phyloP scores from a whole-genome alignment of 2,113 vertebrate species.

The Cyphomyrus plagiostoma region DNA sequence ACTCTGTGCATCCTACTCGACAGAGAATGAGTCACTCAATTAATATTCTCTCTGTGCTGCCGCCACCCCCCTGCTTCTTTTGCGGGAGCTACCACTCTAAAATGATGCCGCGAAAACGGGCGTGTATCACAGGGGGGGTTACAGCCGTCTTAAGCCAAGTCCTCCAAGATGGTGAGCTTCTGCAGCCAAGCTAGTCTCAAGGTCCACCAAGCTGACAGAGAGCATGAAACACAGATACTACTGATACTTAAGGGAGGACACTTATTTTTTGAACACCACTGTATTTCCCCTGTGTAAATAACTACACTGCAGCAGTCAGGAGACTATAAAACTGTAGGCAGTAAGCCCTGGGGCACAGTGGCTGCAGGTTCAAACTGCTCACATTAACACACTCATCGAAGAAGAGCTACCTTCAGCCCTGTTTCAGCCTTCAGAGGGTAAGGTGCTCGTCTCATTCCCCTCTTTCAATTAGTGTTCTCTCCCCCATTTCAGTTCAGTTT shows the following conservation, averaged over 20 bases:
- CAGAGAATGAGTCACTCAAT: conserved; percentile 16
- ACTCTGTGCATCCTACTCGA: neutral
- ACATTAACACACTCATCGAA: neutral
- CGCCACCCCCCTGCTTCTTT: conserved; percentile 26
- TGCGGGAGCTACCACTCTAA: conserved; percentile 5
- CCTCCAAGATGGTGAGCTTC: too few relatives aligned
- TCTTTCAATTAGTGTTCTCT: neutral
- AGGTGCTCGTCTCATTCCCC: neutral
- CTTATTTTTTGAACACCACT: conserved; percentile 1
- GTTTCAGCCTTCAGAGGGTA: neutral
- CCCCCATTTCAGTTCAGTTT: neutral
- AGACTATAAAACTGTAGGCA: neutral
- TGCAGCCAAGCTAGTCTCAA: neutral
- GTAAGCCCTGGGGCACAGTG: neutral
- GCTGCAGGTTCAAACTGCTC: neutral
- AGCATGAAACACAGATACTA: neutral
- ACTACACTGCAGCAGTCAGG: neutral
- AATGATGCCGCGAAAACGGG: neutral
- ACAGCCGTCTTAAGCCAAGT: neutral
- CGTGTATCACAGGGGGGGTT: neutral
- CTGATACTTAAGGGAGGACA: neutral
- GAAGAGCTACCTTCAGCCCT: neutral
- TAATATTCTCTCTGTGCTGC: conserved; percentile 3
- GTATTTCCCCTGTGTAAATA: neutral
- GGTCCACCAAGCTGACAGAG: neutral